A percentile compares a stretch with the other conserved stretches of the same genome.
Evolutionary conservation across 2,888 invertebrate species (phyloP).

Genomic region (Eupithecia dodoneata): DNA sequence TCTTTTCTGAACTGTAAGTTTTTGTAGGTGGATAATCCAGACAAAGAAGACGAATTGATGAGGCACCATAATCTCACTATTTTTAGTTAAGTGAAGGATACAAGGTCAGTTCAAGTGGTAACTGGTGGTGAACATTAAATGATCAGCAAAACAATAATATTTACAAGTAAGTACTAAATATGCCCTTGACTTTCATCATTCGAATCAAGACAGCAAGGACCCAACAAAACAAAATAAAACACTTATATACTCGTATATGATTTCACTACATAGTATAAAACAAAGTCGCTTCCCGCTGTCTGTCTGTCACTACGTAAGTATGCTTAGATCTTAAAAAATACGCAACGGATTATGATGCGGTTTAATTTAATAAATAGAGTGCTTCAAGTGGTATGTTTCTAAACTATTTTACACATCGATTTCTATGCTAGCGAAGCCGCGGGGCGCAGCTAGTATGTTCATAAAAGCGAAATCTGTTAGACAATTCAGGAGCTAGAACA

Average conservation of each 20-base stretch:
- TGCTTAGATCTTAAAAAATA: no score
- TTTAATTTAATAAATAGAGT: no score
- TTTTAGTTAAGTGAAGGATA: not conserved
- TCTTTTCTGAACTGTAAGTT: not conserved
- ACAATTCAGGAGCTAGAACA: not conserved
- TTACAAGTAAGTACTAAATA: not conserved
- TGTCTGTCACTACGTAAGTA: no score
- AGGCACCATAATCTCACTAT: not conserved
- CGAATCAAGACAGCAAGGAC: not conserved
- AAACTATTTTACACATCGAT: no score
- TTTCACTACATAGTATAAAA: no score
- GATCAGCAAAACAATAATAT: not conserved
- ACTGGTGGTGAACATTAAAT: not conserved
- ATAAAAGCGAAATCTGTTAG: not conserved
- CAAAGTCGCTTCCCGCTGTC: no score
- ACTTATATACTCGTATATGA: no score
- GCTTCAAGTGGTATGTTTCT: no score
- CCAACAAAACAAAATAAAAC: not conserved
- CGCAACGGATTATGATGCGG: no score
- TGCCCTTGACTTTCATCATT: not conserved
- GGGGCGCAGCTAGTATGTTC: no score
- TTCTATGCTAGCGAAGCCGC: no score
- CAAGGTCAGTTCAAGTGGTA: not conserved
- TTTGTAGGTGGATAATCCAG: not conserved
- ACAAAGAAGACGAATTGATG: not conserved